phyloP scores from a whole-genome alignment of 2,888 invertebrate species.

The Cabera pusaria region DNA sequence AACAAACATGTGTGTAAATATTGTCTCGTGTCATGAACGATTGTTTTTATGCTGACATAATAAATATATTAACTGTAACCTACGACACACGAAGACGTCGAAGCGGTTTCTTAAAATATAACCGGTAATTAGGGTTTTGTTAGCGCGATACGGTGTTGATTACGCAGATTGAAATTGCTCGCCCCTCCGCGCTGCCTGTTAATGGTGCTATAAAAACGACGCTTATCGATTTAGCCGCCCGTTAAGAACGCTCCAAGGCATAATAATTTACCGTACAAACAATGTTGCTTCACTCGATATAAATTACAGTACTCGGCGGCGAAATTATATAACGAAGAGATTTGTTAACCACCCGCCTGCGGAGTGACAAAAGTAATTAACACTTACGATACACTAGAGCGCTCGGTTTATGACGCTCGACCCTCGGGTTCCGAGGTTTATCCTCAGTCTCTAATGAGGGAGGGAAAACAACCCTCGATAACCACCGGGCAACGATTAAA shows the following conservation, averaged over 20 bases:
- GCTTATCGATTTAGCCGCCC: constrained; percentile 76
- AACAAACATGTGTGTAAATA: constrained; percentile 11
- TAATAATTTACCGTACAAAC: constrained; percentile 76
- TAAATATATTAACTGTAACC: constrained; percentile 8
- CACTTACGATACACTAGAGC: constrained; percentile 75
- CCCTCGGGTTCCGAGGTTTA: constrained; percentile 54
- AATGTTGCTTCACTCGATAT: constrained; percentile 69
- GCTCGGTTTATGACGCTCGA: constrained; percentile 65
- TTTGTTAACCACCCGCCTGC: constrained; percentile 71
- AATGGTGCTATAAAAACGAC: constrained; percentile 80
- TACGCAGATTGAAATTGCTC: constrained; percentile 76
- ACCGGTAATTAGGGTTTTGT: constrained; percentile 52
- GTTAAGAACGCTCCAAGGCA: constrained; percentile 72
- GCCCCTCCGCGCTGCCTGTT: constrained; percentile 69
- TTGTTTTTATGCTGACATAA: constrained; percentile 6
- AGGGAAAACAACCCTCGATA: constrained; percentile 56
- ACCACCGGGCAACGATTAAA: constrained; percentile 53
- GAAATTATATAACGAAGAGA: constrained; percentile 68
- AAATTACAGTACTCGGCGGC: constrained; percentile 68
- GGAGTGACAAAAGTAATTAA: constrained; percentile 80
- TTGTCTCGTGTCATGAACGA: constrained; percentile 5
- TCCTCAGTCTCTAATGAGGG: constrained; percentile 56
- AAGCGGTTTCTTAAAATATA: constrained; percentile 41
- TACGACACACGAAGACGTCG: constrained; percentile 14
- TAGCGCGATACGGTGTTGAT: constrained; percentile 64